Evolutionary conservation across 1,140 invertebrate genomes (phyloP), one percentile per base, ranked within the genome.

Genomic region (Mactra quadrangularis): DNA sequence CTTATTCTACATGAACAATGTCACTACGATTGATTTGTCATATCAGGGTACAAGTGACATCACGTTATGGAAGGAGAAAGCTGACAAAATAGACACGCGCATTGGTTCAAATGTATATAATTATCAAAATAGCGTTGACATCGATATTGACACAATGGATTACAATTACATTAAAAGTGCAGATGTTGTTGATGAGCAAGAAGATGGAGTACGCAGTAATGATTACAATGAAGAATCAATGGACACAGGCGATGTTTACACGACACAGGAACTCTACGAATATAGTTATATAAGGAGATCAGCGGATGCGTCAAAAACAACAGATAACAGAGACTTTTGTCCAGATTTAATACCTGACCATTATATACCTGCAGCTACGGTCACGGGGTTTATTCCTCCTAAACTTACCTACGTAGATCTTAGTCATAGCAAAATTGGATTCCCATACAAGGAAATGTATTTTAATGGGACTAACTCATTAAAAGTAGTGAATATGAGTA

Each of bases 331-430:
- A 15, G 15, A n/a, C 13, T 25, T 31, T 31, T 13, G 9, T 59
- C 15, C 15, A 19, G 55, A 22, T 27, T 13, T 29, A 15, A 13
- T 29, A 25, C 55, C 15, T 19, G 13, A 9, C 25, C 25, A 59
- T 31, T 13, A 15, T 11, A 59, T 74, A 9, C 71, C 71, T 22
- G 31, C 52, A n/a, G 71, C 35, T 2, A 47, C 57, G 13, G 31
- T 76, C 3, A 64, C 38, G 9, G 59, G 22, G 15, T 59, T 27
- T 25, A 11, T 81, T n/a, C 77, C 77, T 17, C 52, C 64, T 2
- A 81, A 81, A 19, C 27, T 81, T 9, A 52, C 70, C 38, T 41
- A 29, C 9, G 7, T 71, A 7, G 77, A 81, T 71, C 15, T 81
- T 1, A 81, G 77, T 41, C 13, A 57, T 50, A 68, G 64, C 19